Base-by-base conservation (phyloP, 2,888 invertebrate genomes). In the Lepidochrysops patricia region DNA sequence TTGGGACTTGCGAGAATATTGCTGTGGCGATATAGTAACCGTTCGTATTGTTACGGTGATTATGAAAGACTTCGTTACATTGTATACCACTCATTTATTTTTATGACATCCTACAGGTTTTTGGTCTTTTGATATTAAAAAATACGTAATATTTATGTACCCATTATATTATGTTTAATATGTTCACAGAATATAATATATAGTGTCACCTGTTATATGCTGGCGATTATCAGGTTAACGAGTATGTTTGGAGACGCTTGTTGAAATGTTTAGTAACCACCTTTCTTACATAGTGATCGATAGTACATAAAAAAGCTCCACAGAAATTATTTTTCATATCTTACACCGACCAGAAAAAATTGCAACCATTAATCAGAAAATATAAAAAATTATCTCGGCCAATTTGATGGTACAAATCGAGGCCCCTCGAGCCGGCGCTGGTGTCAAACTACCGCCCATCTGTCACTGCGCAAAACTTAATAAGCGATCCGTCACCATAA, bases 401-500 rank as follows among this genome's bases (percentile, higher is more conserved):
- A 54, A 54, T 54, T 54, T 54, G 54, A 29, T 54, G 48, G 57
- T 56, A 9, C 62, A 48, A 58, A 62, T 62, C 32, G 48, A 19
- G 60, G 63, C 80, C 82, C 84, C 79, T 84, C 81, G 80, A 78
- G 82, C 84, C 84, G 80, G 79, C 79, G 81, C 84, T 84, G 86
- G 86, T 87, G 85, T 87, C 88, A 85, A 83, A 77, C 84, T 84
- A 82, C 86, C 84, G 74, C 86, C 77, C 88, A 88, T 89, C 89
- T 88, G 88, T 87, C 86, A 84, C 80, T 79, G 76, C 72, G 64
- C 67, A 87, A 89, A 88, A 86, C 87, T 84, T 88, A 88, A 88
- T 87, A 88, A 88, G 82, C 81, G 83, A 88, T 89, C 84, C 79
- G 88, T 89, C 89, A 89, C 89, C 88, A 89, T 89, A 88, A 88